Percentiles rank a stretch among this genome's conserved stretches.
phyloP scores from a whole-genome alignment of 1,140 invertebrate genomes.

The Berghia stephanieae region DNA sequence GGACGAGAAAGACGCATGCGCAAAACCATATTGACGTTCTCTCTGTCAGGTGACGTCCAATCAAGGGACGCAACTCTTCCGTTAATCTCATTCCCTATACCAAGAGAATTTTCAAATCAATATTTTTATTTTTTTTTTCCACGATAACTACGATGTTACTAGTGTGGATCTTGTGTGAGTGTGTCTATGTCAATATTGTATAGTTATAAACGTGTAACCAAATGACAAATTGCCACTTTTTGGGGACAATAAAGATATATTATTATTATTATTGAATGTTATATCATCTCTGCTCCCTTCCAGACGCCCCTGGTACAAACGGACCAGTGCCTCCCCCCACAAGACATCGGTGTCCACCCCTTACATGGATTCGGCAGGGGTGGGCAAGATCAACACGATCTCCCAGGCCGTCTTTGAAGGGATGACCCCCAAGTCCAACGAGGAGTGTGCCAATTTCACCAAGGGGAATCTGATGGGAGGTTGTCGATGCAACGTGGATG shows the following conservation, averaged over 20 bases:
- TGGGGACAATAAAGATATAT: too few relatives aligned
- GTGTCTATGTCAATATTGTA: too few relatives aligned
- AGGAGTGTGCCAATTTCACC: slow-evolving; percentile 57
- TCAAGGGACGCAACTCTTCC: too few relatives aligned
- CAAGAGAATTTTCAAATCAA: neutral
- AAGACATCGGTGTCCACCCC: slow-evolving; percentile 68
- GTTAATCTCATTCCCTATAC: too few relatives aligned
- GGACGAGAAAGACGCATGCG: too few relatives aligned
- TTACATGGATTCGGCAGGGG: slow-evolving; percentile 68
- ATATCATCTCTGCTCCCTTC: neutral
- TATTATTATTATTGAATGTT: neutral
- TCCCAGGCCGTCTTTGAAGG: slow-evolving; percentile 69
- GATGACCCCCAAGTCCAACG: slow-evolving; percentile 60
- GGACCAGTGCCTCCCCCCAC: slow-evolving; percentile 63
- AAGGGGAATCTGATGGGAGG: slow-evolving; percentile 58
- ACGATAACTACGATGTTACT: neutral
- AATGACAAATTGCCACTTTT: too few relatives aligned
- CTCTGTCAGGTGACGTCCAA: too few relatives aligned
- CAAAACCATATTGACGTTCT: too few relatives aligned
- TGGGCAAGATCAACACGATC: slow-evolving; percentile 68
- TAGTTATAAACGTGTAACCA: too few relatives aligned
- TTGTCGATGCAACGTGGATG: slow-evolving; percentile 63
- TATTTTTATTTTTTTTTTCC: neutral
- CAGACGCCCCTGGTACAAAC: slow-evolving; percentile 67
- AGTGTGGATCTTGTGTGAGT: too few relatives aligned